Evolutionary conservation across 2,888 invertebrate genomes (phyloP).

Genomic region (Listrodromus nycthemerus): DNA sequence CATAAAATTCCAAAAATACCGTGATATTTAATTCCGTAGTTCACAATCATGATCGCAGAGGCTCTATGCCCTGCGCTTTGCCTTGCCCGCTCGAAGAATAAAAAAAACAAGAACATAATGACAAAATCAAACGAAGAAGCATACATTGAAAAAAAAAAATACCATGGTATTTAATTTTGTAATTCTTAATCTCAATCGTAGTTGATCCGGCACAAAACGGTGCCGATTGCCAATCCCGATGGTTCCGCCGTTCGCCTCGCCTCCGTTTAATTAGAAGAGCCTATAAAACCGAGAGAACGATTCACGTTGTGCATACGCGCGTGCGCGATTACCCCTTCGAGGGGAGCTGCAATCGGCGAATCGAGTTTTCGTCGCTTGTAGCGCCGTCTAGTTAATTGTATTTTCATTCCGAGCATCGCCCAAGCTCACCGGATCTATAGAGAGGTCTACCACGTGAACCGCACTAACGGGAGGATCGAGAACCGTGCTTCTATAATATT

Average conservation of each 20-base stretch:
- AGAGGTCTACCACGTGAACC: slow-evolving; percentile 23
- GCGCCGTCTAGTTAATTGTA: slow-evolving; percentile 30
- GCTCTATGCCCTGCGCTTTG: neutral
- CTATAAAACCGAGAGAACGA: neutral
- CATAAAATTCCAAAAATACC: too few species aligned
- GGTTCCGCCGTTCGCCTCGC: neutral
- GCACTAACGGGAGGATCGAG: slow-evolving; percentile 11
- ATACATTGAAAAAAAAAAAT: too few species aligned
- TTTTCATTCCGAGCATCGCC: slow-evolving; percentile 17
- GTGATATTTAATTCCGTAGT: neutral
- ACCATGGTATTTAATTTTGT: neutral
- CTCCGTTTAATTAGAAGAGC: slow-evolving; percentile 19
- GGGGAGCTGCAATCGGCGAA: neutral
- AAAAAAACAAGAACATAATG: neutral
- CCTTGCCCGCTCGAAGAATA: neutral
- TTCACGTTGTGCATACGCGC: neutral
- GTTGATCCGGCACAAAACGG: neutral
- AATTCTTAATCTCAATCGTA: neutral
- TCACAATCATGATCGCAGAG: too few species aligned
- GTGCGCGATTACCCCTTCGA: neutral
- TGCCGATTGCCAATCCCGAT: too few species aligned
- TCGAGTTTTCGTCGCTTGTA: slow-evolving; percentile 10
- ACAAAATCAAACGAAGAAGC: too few species aligned
- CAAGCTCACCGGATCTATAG: slow-evolving; percentile 15
- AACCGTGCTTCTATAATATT: slow-evolving; percentile 23